Evolutionary conservation across 1,140 invertebrate genomes (phyloP).

Genomic region (Gyrodactylus salaris): DNA sequence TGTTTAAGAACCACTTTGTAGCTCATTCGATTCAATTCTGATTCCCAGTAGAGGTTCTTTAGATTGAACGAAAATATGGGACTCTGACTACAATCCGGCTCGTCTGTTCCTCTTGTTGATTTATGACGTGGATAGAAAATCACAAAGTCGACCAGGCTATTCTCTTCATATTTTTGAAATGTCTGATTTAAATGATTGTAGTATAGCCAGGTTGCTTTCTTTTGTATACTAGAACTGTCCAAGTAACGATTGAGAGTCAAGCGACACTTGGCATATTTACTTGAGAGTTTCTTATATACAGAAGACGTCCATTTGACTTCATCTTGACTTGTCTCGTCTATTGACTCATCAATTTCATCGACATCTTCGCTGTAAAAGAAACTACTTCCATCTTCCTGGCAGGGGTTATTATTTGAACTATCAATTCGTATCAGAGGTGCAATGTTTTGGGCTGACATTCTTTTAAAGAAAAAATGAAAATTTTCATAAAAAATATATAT

Average conservation of each 20-base stretch:
- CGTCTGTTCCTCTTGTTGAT: neutral
- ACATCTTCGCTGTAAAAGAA: neutral
- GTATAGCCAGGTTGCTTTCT: neutral
- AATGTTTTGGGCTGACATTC: neutral
- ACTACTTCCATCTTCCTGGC: neutral
- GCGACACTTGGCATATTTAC: neutral
- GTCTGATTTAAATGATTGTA: neutral
- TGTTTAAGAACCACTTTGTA: neutral
- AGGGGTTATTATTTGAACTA: neutral
- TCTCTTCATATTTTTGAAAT: neutral
- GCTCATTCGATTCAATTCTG: neutral
- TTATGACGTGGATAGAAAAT: neutral
- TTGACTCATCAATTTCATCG: neutral
- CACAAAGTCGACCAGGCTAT: neutral
- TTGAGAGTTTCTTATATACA: neutral
- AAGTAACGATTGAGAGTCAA: neutral
- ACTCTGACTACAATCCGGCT: neutral
- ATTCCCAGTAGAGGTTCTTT: neutral
- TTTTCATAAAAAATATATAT: neutral
- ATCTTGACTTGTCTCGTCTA: neutral
- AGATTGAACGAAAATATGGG: neutral
- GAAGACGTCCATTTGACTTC: neutral
- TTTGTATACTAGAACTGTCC: neutral
- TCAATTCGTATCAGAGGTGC: neutral
- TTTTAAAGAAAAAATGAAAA: neutral